Conservation (phyloP, 2,888 invertebrate genomes). For the Xylocampa areola region DNA sequence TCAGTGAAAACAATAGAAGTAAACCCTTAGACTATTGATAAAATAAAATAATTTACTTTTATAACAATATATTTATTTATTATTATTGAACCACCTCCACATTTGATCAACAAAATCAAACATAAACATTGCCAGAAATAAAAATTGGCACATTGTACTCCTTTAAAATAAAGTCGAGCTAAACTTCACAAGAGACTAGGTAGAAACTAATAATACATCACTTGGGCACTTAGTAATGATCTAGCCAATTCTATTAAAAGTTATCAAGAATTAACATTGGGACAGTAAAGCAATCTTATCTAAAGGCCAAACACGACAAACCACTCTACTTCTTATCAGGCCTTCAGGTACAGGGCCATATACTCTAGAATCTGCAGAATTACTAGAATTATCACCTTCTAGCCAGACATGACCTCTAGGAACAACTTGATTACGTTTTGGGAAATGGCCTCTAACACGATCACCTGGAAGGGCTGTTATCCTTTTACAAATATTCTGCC, state of each 20-base stretch:
- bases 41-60: constrained; percentile 46
- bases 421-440: constrained; percentile 88
- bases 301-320: constrained; percentile 95
- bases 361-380: constrained; percentile 95
- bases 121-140: constrained; percentile 24
- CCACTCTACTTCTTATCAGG: constrained; percentile 94
- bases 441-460: constrained; percentile 85
- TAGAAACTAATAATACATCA: constrained; percentile 6
- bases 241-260: constrained; percentile 3
- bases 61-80: constrained; percentile 19
- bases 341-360: constrained; percentile 97
- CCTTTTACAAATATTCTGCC: constrained; percentile 95
- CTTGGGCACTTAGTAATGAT: constrained; percentile 19
- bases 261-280: constrained; percentile 55
- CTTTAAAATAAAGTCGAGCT: constrained; percentile 2
- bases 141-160: constrained; percentile 20
- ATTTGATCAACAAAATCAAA: constrained; percentile 29
- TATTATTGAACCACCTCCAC: constrained; percentile 21
- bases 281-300: constrained; percentile 82
- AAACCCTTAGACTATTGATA: constrained; percentile 61
- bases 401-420: constrained; percentile 97
- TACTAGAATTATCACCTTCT: constrained; percentile 96
- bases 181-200: constrained; percentile 5
- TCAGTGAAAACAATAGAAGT: constrained; percentile 85
- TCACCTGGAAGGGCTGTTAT: constrained; percentile 94